Base-by-base conservation (phyloP, 2,888 invertebrate genomes). In the Heteromurus nitidus region DNA sequence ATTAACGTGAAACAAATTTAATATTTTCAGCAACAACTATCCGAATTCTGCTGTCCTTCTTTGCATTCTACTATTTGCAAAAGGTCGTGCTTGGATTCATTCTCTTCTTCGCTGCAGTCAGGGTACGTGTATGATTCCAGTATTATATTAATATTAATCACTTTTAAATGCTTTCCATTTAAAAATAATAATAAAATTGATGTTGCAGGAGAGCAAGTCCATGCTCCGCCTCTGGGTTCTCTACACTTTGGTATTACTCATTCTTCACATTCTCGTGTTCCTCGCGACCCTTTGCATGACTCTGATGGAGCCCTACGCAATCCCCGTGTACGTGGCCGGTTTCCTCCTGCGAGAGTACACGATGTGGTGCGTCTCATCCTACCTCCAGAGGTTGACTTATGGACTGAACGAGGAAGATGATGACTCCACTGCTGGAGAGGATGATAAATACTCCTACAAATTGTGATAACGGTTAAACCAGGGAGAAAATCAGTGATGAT, bases 311-410 rank as follows among this genome's bases (percentile, higher is more conserved):
- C 75, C 81, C 1, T 68, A 24, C 22, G 64, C 64, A 1, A 83
- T 83, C 9, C 70, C 77, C 2, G 42, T 83, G 28, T 83, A 77
- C 55, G 74, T 81, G 2, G 69, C 24, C 2, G 68, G 69, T 13
- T 83, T 83, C 28, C 44, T 83, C 18, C 26, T 67, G 5, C 42
- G 81, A 22, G 83, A 83, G 24, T 83, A 81, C 31, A 20, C 28
- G 16, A 69, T 83, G 26, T 83, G 80, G 83, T 24, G 60, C 18
- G 58, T 69, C 5, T 69, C 80, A n/a, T 24, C 55, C 7, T 73
- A 44, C 31, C 44, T 83, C 3, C 72, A 81, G 26, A 18, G 68
- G n/a, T 22, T 83, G 13, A 42, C 26, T 13, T 28, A 11, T 16
- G 42, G 76, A 0, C 31, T 70, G 36, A 67, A 16, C 30, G 60